A percentile compares a stretch with the other conserved stretches of the same genome.
phyloP scores from a whole-genome alignment of 2,888 invertebrate genomes.

The Allacma fusca region DNA sequence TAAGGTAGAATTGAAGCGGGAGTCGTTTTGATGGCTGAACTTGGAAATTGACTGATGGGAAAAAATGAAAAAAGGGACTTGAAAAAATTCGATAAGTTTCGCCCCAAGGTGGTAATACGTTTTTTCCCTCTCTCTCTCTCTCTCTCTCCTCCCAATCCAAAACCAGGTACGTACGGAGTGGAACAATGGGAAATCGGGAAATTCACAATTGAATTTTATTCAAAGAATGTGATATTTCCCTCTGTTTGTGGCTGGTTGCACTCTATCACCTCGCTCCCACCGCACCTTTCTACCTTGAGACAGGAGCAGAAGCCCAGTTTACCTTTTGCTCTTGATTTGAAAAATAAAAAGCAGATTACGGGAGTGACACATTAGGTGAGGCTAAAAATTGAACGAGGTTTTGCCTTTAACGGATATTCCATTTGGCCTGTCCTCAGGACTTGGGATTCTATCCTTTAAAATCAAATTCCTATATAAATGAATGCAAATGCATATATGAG shows the following conservation, averaged over 20 bases:
- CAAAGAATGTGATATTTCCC: neutral
- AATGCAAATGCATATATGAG: too few relatives aligned
- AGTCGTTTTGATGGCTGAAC: conserved; percentile 52
- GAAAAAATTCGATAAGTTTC: conserved; percentile 44
- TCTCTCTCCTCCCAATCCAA: neutral
- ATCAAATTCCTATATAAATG: too few relatives aligned
- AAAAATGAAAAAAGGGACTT: conserved; percentile 36
- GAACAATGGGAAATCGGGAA: conserved; percentile 31
- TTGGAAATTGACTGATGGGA: conserved; percentile 54
- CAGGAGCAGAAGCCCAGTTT: too few relatives aligned
- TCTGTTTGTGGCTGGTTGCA: neutral
- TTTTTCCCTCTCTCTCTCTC: conserved; percentile 29
- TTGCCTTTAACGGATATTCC: too few relatives aligned
- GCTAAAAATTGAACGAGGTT: too few relatives aligned
- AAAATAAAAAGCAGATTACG: too few relatives aligned
- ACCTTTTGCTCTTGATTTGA: too few relatives aligned
- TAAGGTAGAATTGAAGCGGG: conserved; percentile 46
- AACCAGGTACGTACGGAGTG: neutral
- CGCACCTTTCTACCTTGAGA: too few relatives aligned
- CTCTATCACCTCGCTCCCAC: too few relatives aligned
- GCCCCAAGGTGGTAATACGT: conserved; percentile 47
- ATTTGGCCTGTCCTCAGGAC: too few relatives aligned
- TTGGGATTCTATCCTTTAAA: too few relatives aligned
- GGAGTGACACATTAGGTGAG: too few relatives aligned
- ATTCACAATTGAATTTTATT: conserved; percentile 19